Percentiles rank a stretch among this genome's conserved stretches.
phyloP scores from a whole-genome alignment of 2,888 invertebrate species.

The Linyphia triangularis region DNA sequence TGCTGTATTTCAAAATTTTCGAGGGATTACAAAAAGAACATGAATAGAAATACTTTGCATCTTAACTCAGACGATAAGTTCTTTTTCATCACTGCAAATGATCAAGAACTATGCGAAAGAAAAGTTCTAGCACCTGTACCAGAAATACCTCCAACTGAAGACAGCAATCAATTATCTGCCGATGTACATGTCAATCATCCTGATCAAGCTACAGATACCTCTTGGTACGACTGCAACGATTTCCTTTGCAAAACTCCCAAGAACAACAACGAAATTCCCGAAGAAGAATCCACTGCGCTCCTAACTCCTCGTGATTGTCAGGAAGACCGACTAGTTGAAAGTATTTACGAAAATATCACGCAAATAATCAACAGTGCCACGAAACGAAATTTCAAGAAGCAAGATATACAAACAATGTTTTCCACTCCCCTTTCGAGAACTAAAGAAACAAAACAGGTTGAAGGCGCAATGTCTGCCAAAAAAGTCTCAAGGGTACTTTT shows the following conservation, averaged over 20 bases:
- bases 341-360: conserved; percentile 65
- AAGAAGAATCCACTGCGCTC: not conserved
- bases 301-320: not conserved
- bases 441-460: not conserved
- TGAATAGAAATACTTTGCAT: conserved; percentile 4
- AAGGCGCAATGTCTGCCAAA: not conserved
- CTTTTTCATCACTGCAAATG: conserved; percentile 29
- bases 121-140: not conserved
- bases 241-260: conserved; percentile 50
- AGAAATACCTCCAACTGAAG: not conserved
- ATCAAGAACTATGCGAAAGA: conserved; percentile 1
- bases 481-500: conserved; percentile 23
- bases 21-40: not conserved
- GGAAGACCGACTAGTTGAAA: conserved; percentile 9
- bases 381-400: conserved; percentile 36
- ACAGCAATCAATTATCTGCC: not conserved
- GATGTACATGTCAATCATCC: not conserved
- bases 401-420: conserved; percentile 47
- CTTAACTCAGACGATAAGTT: conserved; percentile 35
- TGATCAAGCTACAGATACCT: not conserved
- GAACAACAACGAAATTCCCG: not conserved
- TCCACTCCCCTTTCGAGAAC: conserved; percentile 52
- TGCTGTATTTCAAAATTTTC: conserved; percentile 34
- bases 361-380: conserved; percentile 66
- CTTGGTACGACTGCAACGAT: conserved; percentile 71